Evolutionary conservation across 2,113 vertebrate genomes (phyloP), one percentile per base, ranked within the genome.

Genomic region (Narcine bancroftii): DNA sequence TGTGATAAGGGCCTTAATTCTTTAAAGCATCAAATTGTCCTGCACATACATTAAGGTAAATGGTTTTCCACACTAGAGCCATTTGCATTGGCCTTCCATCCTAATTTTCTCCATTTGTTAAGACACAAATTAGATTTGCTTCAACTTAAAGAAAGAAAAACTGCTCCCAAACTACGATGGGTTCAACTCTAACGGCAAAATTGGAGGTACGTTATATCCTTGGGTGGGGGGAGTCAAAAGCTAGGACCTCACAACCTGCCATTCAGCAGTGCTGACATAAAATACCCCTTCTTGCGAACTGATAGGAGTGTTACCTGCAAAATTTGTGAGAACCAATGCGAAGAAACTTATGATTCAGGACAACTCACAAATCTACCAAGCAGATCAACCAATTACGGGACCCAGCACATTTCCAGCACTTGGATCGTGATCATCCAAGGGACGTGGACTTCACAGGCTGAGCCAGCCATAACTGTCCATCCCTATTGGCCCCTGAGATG

Each of bases 1-100:
- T 91, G 89, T 91, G 89, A 91, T 91, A 91, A 91, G 69, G 71
- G 89, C 89, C 24, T 91, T 91, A 91, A 91, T 91, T 66, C 89
- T 91, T 91, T 69, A 91, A 91, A 91, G 89, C 89, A 69, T 69
- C 69, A 91, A 91, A 91, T 91, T 91, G 89, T 60, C 24, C 89
- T 91, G 87, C 89, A 91, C 39, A 91, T 42, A 91, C 24, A 91
- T 91, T 71, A 91, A 60, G 39, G 10, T 47, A 69, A 91, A 91
- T 91, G 89, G 65, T 71, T 91, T 91, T 91, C 65, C 26, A 71
- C 63, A 69, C 42, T 42, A 69, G 39, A 33, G 79, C n/a, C n/a
- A n/a, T n/a, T n/a, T 91, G 89, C 69, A 89, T 56, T 65, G 36
- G 36, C 19, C n/a, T 91, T 45, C 24, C 63, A 47, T 10, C 13